Evolutionary conservation across 2,888 invertebrate genomes (phyloP).

Genomic region (Tholera decimalis): DNA sequence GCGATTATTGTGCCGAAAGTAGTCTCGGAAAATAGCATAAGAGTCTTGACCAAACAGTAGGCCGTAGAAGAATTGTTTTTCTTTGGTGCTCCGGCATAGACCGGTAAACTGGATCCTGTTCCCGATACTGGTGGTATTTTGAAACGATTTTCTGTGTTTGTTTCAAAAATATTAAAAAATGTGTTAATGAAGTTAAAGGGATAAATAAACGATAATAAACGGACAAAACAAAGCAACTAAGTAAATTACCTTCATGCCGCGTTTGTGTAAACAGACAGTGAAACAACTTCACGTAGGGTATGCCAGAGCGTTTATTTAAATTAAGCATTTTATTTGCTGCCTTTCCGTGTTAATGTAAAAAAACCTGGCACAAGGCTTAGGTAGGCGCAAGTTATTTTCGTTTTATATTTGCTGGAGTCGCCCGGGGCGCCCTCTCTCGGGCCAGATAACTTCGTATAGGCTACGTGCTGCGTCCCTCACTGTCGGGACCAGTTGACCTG

Average conservation of each 20-base stretch:
- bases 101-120: too few species aligned
- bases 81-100: too few species aligned
- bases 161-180: too few species aligned
- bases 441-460: conserved; percentile 85
- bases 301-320: conserved; percentile 76
- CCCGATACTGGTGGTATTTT: too few species aligned
- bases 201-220: too few species aligned
- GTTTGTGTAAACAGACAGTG: conserved; percentile 66
- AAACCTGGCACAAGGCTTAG: conserved; percentile 78
- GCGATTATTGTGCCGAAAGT: too few species aligned
- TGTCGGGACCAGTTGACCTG: conserved; percentile 79
- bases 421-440: conserved; percentile 80
- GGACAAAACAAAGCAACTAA: conserved; percentile 61
- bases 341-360: conserved; percentile 80
- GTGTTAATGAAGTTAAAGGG: too few species aligned
- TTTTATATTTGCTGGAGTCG: conserved; percentile 84
- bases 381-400: conserved; percentile 85
- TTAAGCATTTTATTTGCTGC: conserved; percentile 80
- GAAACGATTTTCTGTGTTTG: too few species aligned
- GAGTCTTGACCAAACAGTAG: too few species aligned
- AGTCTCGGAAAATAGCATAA: too few species aligned
- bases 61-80: too few species aligned
- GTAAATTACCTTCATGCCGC: conserved; percentile 63
- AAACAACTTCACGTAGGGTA: conserved; percentile 66
- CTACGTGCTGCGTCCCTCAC: conserved; percentile 83